Evolutionary conservation across 2,797 vertebrate species (phyloP).

Genomic region (Thunnus albacares): DNA sequence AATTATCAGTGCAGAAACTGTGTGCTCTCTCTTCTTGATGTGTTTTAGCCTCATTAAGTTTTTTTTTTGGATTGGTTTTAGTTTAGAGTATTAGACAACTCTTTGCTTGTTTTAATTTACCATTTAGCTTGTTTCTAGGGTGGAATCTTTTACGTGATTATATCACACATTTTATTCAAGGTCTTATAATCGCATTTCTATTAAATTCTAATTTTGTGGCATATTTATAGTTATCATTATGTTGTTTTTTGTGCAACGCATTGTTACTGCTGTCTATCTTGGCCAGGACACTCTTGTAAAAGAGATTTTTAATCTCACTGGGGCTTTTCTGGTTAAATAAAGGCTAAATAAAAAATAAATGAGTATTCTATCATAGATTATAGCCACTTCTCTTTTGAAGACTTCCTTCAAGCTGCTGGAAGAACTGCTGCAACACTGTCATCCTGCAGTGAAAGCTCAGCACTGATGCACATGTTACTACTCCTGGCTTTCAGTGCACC

Average conservation of each 20-base stretch:
- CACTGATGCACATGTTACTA: slow-evolving; percentile 23
- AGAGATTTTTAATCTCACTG: too few species aligned
- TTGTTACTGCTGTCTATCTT: neutral
- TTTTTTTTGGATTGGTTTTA: neutral
- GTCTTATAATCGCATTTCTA: neutral
- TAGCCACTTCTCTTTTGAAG: neutral
- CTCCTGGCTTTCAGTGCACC: slow-evolving; percentile 20
- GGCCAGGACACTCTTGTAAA: too few species aligned
- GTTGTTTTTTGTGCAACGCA: neutral
- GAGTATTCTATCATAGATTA: neutral
- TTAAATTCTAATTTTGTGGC: neutral
- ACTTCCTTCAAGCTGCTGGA: neutral
- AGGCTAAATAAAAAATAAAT: neutral
- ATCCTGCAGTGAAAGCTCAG: slow-evolving; percentile 28
- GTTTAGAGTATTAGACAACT: neutral
- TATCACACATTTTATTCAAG: neutral
- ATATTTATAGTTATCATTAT: neutral
- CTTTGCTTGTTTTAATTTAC: slow-evolving; percentile 2
- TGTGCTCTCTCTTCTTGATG: neutral
- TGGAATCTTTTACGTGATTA: neutral
- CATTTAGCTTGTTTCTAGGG: slow-evolving; percentile 6
- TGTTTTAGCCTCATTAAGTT: too few species aligned
- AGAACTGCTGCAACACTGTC: slow-evolving; percentile 1
- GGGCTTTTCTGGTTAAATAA: neutral
- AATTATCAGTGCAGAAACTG: too few species aligned